Base-by-base conservation (phyloP, 2,888 invertebrate genomes). In the Pandemis corylana region DNA sequence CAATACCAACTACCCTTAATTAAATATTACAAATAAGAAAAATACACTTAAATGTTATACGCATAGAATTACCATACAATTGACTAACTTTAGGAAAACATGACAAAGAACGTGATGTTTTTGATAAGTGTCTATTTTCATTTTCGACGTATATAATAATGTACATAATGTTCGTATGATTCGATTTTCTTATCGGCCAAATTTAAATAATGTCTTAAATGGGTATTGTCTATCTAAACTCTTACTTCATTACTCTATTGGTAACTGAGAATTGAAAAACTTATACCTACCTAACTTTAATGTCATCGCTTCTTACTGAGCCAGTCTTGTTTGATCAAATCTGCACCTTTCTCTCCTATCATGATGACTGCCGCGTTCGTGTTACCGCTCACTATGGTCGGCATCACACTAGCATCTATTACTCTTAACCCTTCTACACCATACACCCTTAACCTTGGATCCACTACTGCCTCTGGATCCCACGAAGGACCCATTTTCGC, bases 361-460 rank as follows among this genome's bases (percentile, higher is more conserved):
- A 98, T 98, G 68, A 98, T 97, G n/a, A 97, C 96, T 0, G 98
- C 98, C 0, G 98, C 98, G 87, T 98, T 98, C 0, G 98, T 98
- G 84, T 98, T 98, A 7, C 98, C 98, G 83, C 98, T 97, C 44
- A 96, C 96, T 80, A 98, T 97, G 1, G 97, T 97, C 0, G 98
- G 98, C 97, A 98, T 98, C 80, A 98, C 96, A 82, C 97, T 97
- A 46, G 97, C 98, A 85, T 98, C 98, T 80, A 98, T 96, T 20
- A 98, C 97, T 77, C 98, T 94, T 42, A 98, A 92, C 12, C 97
- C 97, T 71, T 96, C 91, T 0, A 98, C 92, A 1, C 98, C 98
- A 80, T 97, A 96, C 0, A 98, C 97, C 64, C 95, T 94, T 62
- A 98, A 88, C 76, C 96, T 95, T 0, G 97, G 96, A 91, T 98